Percentiles rank a stretch among this genome's conserved stretches.
Conservation (phyloP, 2,888 invertebrate species). For the Argyresthia goedartella region DNA sequence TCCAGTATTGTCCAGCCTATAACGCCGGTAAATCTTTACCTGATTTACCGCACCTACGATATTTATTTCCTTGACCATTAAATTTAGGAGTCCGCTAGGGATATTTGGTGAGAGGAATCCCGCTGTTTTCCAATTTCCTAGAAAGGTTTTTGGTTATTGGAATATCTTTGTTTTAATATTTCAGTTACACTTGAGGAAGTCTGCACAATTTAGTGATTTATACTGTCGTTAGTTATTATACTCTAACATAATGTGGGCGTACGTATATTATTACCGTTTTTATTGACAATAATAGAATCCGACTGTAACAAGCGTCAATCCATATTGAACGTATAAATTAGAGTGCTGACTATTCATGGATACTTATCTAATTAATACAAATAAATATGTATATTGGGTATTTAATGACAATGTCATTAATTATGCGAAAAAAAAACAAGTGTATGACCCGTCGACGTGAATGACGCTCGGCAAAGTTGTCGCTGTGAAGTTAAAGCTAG, state of each 20-base stretch:
- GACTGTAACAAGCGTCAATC: no score
- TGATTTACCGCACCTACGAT: conserved; percentile 21
- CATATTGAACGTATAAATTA: background rate
- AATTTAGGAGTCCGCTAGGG: conserved; percentile 19
- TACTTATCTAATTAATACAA: background rate
- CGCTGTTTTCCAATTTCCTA: conserved; percentile 1
- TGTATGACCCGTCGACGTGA: conserved; percentile 20
- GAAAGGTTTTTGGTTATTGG: background rate
- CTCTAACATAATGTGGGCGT: no score
- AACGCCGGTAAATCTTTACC: conserved; percentile 20
- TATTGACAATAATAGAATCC: no score
- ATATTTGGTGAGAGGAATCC: background rate
- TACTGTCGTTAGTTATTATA: no score
- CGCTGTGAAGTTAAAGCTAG: no score
- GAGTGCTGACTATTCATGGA: background rate
- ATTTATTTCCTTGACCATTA: conserved; percentile 18
- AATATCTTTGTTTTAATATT: no score
- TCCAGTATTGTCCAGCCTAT: conserved; percentile 19
- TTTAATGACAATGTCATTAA: conserved; percentile 23
- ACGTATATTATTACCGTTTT: no score
- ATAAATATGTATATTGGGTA: background rate
- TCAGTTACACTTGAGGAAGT: no score
- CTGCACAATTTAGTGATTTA: no score
- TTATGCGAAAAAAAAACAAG: conserved; percentile 10
- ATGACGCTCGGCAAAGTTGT: conserved; percentile 2